Percentiles rank a stretch among this genome's conserved stretches.
Conservation (phyloP, 2,113 vertebrate genomes). For the Channa argus region DNA sequence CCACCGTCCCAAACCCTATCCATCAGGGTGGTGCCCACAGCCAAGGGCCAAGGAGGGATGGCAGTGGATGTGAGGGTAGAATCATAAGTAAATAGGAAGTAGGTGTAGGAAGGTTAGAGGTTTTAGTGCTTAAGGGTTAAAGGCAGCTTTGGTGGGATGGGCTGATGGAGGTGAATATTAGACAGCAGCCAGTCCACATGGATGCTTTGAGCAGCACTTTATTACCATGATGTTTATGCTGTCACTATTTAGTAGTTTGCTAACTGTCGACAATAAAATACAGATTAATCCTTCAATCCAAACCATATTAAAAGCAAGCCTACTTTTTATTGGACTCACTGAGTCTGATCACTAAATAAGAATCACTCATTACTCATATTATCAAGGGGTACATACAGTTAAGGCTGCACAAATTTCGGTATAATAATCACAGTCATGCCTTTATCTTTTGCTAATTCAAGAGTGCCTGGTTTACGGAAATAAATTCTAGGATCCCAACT, state of each 20-base stretch:
- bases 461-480: neutral
- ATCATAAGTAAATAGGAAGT: constrained; percentile 22
- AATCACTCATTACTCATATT: neutral
- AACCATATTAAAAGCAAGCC: neutral
- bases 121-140: constrained; percentile 65
- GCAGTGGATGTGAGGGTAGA: neutral
- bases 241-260: neutral
- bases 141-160: constrained; percentile 25
- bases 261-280: neutral
- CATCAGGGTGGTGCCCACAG: constrained; percentile 26
- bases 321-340: neutral
- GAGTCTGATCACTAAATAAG: constrained; percentile 6
- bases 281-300: neutral
- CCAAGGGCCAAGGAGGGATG: constrained; percentile 9
- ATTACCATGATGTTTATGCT: constrained; percentile 1
- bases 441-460: constrained; percentile 1
- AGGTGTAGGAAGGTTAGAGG: constrained; percentile 46
- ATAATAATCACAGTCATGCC: constrained; percentile 59
- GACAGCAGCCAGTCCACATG: constrained; percentile 46
- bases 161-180: constrained; percentile 31
- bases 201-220: constrained; percentile 79
- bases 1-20: constrained; percentile 24
- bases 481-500: neutral
- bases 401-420: constrained; percentile 38
- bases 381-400: neutral